A percentile compares a stretch with the other conserved stretches of the same genome.
Conservation (phyloP, 1,140 invertebrate genomes). For the Vanessa atalanta region DNA sequence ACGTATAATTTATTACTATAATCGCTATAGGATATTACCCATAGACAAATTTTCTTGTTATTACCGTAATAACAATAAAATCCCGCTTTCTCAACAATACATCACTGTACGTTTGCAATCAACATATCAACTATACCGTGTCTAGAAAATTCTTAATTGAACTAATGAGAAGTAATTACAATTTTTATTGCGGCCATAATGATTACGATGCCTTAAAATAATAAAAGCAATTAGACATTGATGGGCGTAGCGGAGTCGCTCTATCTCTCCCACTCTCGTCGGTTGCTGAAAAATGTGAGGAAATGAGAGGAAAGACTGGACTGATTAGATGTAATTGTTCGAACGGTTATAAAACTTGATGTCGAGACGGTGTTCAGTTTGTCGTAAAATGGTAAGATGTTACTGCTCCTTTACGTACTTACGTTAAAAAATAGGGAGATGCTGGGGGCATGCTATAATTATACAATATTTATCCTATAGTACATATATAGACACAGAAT, state of each 20-base stretch:
- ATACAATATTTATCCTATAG: too few species aligned
- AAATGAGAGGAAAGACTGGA: slow-evolving; percentile 50
- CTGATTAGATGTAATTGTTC: slow-evolving; percentile 79
- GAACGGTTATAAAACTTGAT: slow-evolving; percentile 79
- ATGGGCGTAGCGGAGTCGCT: slow-evolving; percentile 70
- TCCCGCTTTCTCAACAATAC: slow-evolving; percentile 64
- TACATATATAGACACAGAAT: too few species aligned
- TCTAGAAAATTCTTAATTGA: slow-evolving; percentile 81
- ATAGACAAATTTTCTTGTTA: slow-evolving; percentile 41
- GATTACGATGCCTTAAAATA: slow-evolving; percentile 81
- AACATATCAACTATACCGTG: slow-evolving; percentile 74
- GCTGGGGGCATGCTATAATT: background rate
- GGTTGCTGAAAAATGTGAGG: slow-evolving; percentile 34
- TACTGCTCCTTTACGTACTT: slow-evolving; percentile 55
- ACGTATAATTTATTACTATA: slow-evolving; percentile 24
- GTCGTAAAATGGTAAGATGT: slow-evolving; percentile 75
- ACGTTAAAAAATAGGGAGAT: slow-evolving; percentile 49
- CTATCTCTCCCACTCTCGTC: slow-evolving; percentile 55
- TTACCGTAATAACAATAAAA: slow-evolving; percentile 46
- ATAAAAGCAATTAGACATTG: slow-evolving; percentile 81
- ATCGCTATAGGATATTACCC: slow-evolving; percentile 5
- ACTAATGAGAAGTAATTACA: slow-evolving; percentile 81
- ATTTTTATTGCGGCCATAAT: slow-evolving; percentile 80
- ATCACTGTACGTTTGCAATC: slow-evolving; percentile 60
- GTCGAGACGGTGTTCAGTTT: slow-evolving; percentile 75